Evolutionary conservation across 2,888 invertebrate species (phyloP).

Genomic region (Tineola bisselliella): DNA sequence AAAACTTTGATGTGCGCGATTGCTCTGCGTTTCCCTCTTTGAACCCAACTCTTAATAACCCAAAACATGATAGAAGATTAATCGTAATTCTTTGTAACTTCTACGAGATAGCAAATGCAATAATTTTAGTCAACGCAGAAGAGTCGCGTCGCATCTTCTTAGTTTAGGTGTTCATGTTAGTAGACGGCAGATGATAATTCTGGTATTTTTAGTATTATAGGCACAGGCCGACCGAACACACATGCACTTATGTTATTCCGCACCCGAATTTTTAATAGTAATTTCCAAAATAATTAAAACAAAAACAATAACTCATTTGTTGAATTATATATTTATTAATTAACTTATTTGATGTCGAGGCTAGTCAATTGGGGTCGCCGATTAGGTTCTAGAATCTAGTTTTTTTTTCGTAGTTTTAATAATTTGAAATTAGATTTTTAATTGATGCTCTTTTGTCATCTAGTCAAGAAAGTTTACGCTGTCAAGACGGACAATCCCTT

Average conservation of each 20-base stretch:
- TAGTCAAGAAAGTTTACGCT: neutral
- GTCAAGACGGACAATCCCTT: too few relatives aligned
- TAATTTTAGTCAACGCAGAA: constrained; percentile 23
- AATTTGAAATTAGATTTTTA: neutral
- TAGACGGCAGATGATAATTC: constrained; percentile 46
- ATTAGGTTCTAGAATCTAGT: constrained; percentile 7
- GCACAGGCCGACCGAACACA: constrained; percentile 23
- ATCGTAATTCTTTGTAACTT: too few relatives aligned
- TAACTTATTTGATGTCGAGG: constrained; percentile 25
- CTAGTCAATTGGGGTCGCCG: constrained; percentile 44
- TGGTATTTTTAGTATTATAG: constrained; percentile 23
- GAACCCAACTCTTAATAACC: too few relatives aligned
- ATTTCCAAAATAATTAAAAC: neutral
- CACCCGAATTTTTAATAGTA: constrained; percentile 16
- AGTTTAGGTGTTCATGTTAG: constrained; percentile 67
- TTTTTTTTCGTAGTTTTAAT: neutral
- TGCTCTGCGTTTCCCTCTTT: neutral
- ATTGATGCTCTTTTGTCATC: constrained; percentile 8
- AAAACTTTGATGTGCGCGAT: neutral
- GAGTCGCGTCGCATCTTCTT: constrained; percentile 46
- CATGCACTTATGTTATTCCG: constrained; percentile 21
- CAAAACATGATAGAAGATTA: too few relatives aligned
- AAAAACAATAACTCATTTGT: neutral
- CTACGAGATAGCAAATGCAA: too few relatives aligned
- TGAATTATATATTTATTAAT: neutral